Conservation (phyloP, 2,113 vertebrate species). For the Neolamprologus toae region DNA sequence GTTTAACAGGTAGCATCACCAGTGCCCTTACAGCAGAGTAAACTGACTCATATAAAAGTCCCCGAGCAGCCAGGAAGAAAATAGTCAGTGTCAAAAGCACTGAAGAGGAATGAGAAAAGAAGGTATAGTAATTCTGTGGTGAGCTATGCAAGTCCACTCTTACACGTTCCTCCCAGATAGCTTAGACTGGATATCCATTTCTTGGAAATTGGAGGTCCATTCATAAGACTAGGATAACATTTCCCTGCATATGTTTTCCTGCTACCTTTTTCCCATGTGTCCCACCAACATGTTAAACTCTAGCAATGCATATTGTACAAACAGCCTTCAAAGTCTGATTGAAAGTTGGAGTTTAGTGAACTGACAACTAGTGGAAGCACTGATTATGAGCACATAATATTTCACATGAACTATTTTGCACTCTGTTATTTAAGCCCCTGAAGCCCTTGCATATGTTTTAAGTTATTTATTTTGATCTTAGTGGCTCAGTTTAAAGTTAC, state of each 20-base stretch:
- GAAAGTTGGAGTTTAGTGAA: neutral
- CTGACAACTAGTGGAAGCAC: neutral
- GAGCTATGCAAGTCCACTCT: neutral
- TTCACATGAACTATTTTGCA: neutral
- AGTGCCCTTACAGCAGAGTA: neutral
- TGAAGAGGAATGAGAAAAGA: neutral
- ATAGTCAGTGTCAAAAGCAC: neutral
- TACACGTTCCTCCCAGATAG: neutral
- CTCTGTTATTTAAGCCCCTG: neutral
- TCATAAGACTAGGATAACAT: neutral
- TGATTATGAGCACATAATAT: neutral
- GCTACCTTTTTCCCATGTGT: neutral
- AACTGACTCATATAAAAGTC: neutral
- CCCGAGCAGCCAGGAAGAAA: neutral
- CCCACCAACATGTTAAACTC: neutral
- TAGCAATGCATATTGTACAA: neutral
- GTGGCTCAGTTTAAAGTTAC: neutral
- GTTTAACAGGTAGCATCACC: neutral
- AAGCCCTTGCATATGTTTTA: neutral
- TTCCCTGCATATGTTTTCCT: neutral
- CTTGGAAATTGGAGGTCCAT: neutral
- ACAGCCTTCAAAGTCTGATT: neutral
- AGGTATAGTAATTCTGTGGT: neutral
- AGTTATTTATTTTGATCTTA: neutral
- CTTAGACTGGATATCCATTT: neutral